These are phyloP conservation scores for Merodon equestris DNA, from an alignment of 2,888 invertebrate genomes.

Conservation along the genomic window DNA sequence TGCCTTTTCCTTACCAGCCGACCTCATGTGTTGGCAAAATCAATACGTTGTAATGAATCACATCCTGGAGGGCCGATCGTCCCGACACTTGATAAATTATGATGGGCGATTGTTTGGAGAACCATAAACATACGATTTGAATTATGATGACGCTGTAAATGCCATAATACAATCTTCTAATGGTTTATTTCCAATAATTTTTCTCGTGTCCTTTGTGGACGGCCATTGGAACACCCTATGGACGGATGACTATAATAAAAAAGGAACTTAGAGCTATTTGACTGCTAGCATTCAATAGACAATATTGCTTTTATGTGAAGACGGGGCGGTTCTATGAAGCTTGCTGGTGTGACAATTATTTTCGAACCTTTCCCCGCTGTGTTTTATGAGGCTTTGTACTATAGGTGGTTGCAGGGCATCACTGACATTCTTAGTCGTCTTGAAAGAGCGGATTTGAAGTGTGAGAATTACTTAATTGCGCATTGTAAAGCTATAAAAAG, in stretches of 20 bases:
- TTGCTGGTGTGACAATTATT: no score
- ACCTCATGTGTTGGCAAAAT: constrained; percentile 53
- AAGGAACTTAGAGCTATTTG: constrained; percentile 17
- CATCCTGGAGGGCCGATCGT: constrained; percentile 37
- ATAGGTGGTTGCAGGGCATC: no score
- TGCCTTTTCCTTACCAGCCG: constrained; percentile 24
- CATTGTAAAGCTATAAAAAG: no score
- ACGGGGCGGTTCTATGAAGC: no score
- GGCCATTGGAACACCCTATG: constrained; percentile 40
- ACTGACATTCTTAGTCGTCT: no score
- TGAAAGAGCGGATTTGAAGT: no score
- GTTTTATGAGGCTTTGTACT: no score
- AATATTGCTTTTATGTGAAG: no score
- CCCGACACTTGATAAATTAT: constrained; percentile 63
- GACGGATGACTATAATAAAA: constrained; percentile 56
- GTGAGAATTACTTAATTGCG: no score
- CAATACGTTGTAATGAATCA: constrained; percentile 60
- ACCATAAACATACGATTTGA: constrained; percentile 67
- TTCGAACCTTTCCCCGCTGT: no score
- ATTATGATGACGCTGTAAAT: constrained; percentile 66
- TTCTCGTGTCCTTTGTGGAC: constrained; percentile 54
- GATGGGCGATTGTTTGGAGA: constrained; percentile 62
- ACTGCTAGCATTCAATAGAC: background rate
- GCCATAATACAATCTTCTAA: constrained; percentile 61
- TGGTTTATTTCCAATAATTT: constrained; percentile 66